phyloP scores from a whole-genome alignment of 1,140 invertebrate genomes.

The Liolophura sinensis region DNA sequence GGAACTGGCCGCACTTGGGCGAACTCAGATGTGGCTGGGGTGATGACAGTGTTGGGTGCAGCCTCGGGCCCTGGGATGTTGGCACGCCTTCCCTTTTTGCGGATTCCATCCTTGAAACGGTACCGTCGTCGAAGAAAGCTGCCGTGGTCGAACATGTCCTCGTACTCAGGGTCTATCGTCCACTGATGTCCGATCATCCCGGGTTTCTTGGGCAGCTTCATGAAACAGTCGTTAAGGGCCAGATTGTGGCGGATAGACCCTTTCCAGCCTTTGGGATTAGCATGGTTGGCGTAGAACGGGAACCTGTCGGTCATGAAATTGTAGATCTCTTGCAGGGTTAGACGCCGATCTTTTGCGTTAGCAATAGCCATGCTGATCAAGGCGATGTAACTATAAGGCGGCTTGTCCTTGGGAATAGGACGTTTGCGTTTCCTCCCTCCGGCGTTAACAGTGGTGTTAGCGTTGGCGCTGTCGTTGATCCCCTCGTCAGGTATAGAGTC shows the following conservation, averaged over 20 bases:
- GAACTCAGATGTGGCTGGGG: no score
- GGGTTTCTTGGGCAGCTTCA: conserved; percentile 40
- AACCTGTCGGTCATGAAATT: conserved; percentile 48
- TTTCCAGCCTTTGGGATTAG: conserved; percentile 47
- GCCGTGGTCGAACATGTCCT: conserved; percentile 55
- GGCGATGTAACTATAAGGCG: conserved; percentile 67
- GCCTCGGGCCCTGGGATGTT: conserved; percentile 6
- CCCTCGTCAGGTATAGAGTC: no score
- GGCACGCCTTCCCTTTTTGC: conserved; percentile 20
- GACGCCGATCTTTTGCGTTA: conserved; percentile 57
- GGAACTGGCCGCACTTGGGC: no score
- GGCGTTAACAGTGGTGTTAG: no score
- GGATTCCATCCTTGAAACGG: conserved; percentile 40
- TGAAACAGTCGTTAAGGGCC: conserved; percentile 50
- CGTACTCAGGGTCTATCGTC: conserved; percentile 48
- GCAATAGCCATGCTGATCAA: conserved; percentile 68
- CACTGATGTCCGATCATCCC: conserved; percentile 48
- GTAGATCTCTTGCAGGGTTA: conserved; percentile 59
- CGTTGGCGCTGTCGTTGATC: no score
- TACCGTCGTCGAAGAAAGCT: conserved; percentile 49
- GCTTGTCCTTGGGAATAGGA: conserved; percentile 55
- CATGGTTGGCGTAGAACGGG: conserved; percentile 40
- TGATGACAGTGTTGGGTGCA: no score
- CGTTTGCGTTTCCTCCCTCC: conserved; percentile 26
- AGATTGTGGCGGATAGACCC: conserved; percentile 51